Base-by-base conservation (phyloP, 2,888 invertebrate species). In the Mongoloraphidia duomilia region DNA sequence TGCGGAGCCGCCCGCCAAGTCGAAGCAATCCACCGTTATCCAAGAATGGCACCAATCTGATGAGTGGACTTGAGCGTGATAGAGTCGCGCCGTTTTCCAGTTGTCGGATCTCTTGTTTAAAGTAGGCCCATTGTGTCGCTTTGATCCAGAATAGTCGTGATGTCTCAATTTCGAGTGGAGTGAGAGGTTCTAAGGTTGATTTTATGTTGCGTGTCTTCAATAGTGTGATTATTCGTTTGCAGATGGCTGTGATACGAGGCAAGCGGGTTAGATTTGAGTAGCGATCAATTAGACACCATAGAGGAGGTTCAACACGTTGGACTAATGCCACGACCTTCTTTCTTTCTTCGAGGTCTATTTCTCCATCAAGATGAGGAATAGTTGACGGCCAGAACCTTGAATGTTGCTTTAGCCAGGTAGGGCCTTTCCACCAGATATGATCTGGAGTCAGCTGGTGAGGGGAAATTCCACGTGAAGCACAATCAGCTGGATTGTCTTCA, bases 1-100 rank as follows among this genome's bases (percentile, higher is more conserved):
- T 4, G 1, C 41, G 3, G 3, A 58, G 44, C n/a, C 55, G 43
- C 1, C 53, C 53, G 33, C 55, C 53, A 11, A 57, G 51, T 9
- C 51, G 44, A 12, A 57, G 36, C 2, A 53, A 8, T 9, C 52
- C 54, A 8, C 43, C 13, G n/a, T 11, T 9, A 36, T 58, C 55
- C 8, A 56, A 9, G 17, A 51, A 56, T 1, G 58, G 48, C 0
- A 52, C 54, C 8, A 55, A 34, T 6, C 52, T 45, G 36, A 13
- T 33, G 11, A 55, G 39, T 2, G 50, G 39, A 12, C 49, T 43
- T 10, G 49, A 44, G 38, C 17, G 17, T 8, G 50, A 44, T 9
- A 52, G 44, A 17, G 38, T 42, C n/a, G 34, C 12, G 0, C 41
- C 13, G 10, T 12, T 9, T 3, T 34, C 12, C 9, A 53, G 42